phyloP scores from a whole-genome alignment of 23 tunicate species.

The Trididemnum nubilum region DNA sequence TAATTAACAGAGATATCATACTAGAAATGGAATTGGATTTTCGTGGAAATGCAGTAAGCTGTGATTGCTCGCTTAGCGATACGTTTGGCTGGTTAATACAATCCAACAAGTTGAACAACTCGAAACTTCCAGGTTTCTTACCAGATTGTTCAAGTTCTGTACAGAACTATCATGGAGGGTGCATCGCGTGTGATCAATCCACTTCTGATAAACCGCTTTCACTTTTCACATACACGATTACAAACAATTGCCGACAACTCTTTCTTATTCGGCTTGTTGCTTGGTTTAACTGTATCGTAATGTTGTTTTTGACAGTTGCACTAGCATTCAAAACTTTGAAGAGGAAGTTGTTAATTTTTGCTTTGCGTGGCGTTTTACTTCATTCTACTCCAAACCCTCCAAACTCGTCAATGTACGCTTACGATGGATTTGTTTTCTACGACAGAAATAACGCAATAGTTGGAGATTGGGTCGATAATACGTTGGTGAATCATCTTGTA shows the following conservation, averaged over 20 bases:
- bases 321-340: not conserved
- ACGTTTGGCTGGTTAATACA: slow-evolving; percentile 28
- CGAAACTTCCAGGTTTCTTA: slow-evolving; percentile 18
- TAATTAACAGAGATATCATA: not conserved
- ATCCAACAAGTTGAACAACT: not conserved
- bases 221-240: slow-evolving; percentile 6
- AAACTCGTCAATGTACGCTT: not conserved
- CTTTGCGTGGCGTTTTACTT: not conserved
- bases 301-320: not conserved
- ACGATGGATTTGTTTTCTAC: slow-evolving; percentile 30
- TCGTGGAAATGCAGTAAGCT: slow-evolving; percentile 22
- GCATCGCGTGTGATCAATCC: slow-evolving; percentile 13
- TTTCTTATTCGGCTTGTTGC: not conserved
- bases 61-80: slow-evolving; percentile 12
- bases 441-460: not conserved
- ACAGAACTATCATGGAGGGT: slow-evolving; percentile 29
- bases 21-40: slow-evolving; percentile 32
- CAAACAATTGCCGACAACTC: not conserved
- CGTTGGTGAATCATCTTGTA: slow-evolving; percentile 6
- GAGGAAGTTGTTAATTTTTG: not conserved
- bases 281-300: not conserved
- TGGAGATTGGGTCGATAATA: slow-evolving; percentile 34
- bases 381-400: not conserved
- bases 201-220: not conserved
- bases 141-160: slow-evolving; percentile 21